These are phyloP conservation scores for Calameuta idolon DNA, from an alignment of 2,888 invertebrate species.

Conservation along the genomic window DNA sequence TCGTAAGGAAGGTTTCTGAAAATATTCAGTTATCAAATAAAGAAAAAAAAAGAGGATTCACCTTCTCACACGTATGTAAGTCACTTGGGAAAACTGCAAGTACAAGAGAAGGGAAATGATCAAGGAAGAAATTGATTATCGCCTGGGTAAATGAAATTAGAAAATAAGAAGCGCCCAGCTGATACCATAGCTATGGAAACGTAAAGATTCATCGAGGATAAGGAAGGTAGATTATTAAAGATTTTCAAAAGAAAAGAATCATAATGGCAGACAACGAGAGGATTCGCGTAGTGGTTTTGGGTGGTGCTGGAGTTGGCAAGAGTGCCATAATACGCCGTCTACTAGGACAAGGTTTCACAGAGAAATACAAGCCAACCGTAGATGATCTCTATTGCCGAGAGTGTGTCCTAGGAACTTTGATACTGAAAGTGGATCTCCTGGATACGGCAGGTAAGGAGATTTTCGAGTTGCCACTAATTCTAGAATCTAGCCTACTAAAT, in stretches of 20 bases:
- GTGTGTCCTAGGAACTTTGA: constrained; percentile 81
- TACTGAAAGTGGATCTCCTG: constrained; percentile 74
- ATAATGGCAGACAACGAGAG: constrained; percentile 81
- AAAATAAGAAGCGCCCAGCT: background rate
- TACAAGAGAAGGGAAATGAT: constrained; percentile 6
- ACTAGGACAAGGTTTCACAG: constrained; percentile 82
- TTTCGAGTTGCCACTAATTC: background rate
- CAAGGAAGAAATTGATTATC: background rate
- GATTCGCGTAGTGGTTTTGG: constrained; percentile 85
- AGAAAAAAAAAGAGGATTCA: background rate
- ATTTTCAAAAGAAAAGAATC: background rate
- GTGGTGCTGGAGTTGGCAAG: constrained; percentile 87
- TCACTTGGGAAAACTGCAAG: background rate
- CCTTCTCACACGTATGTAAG: background rate
- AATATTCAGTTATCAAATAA: background rate
- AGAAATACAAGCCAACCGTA: constrained; percentile 86
- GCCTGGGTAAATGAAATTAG: constrained; percentile 16
- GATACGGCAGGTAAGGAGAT: constrained; percentile 60
- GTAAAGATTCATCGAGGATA: background rate
- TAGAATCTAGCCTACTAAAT: background rate
- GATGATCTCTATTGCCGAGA: constrained; percentile 90
- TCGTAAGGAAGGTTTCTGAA: background rate
- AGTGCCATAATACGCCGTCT: constrained; percentile 86
- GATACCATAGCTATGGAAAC: background rate
- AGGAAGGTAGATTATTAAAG: background rate